Percentiles rank a stretch among this genome's conserved stretches.
These are phyloP conservation scores for Typhlichthys eigenmanni DNA, from an alignment of 2,797 vertebrate genomes.

Conservation along the genomic window DNA sequence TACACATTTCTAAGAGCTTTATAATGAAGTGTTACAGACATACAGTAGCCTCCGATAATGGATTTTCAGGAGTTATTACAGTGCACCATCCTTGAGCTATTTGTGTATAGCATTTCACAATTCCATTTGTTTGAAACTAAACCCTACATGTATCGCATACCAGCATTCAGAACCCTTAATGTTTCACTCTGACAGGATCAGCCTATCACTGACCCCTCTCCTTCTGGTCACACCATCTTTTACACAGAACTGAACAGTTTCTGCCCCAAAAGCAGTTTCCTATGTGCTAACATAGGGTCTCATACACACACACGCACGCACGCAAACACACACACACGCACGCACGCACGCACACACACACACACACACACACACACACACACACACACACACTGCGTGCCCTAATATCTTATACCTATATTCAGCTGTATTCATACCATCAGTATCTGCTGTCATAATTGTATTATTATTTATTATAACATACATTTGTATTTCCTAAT, in stretches of 20 bases:
- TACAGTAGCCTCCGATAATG: neutral
- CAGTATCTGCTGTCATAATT: no score
- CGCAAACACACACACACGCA: neutral
- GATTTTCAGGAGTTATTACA: neutral
- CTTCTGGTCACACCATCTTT: no score
- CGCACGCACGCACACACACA: neutral
- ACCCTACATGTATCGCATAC: no score
- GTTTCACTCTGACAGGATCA: no score
- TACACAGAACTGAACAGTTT: no score
- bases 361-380: neutral
- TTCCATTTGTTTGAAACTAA: no score
- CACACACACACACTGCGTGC: neutral
- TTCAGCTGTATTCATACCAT: no score
- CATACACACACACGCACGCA: neutral
- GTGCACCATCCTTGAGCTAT: constrained; percentile 13
- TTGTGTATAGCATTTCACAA: constrained; percentile 20
- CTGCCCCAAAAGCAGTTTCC: no score
- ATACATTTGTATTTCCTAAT: neutral
- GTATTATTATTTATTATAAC: neutral
- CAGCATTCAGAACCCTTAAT: no score
- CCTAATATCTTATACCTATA: no score
- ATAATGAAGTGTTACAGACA: neutral
- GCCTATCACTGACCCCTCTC: no score
- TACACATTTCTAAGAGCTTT: neutral
- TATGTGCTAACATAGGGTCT: no score